These are phyloP conservation scores for Microctenopoma lineatum DNA, from an alignment of 2,797 vertebrate species.

Conservation along the genomic window DNA sequence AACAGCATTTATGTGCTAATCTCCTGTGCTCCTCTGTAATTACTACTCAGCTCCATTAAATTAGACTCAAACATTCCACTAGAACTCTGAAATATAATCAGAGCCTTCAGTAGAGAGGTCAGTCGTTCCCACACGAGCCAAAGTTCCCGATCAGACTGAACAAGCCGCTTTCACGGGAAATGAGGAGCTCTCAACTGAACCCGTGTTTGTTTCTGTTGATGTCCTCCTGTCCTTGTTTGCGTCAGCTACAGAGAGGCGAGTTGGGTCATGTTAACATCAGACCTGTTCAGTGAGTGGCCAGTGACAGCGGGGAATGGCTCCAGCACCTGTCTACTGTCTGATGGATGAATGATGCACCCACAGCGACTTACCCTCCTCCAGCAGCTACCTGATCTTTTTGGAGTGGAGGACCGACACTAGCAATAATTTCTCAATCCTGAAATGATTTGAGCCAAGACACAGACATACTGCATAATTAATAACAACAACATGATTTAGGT, in stretches of 20 bases:
- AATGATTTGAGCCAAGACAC: too few species aligned
- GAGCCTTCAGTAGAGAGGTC: neutral
- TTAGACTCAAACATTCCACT: neutral
- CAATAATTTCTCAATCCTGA: neutral
- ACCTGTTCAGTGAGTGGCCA: neutral
- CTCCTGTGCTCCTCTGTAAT: neutral
- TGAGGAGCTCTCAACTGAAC: neutral
- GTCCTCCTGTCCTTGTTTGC: too few species aligned
- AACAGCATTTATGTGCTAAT: conserved; percentile 3
- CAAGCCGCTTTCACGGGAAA: neutral
- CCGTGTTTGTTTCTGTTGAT: neutral
- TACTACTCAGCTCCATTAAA: conserved; percentile 8
- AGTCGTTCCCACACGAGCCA: neutral
- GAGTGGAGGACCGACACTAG: too few species aligned
- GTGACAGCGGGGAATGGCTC: too few species aligned
- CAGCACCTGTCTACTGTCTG: too few species aligned
- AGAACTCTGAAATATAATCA: neutral
- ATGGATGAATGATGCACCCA: too few species aligned
- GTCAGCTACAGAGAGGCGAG: neutral
- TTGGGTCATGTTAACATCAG: neutral
- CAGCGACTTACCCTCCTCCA: too few species aligned
- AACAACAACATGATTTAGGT: too few species aligned
- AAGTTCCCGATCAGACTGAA: neutral
- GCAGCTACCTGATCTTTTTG: too few species aligned
- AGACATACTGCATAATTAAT: too few species aligned